Base-by-base conservation (phyloP, 2,797 vertebrate species). In the Orientallactaga sibirica region DNA sequence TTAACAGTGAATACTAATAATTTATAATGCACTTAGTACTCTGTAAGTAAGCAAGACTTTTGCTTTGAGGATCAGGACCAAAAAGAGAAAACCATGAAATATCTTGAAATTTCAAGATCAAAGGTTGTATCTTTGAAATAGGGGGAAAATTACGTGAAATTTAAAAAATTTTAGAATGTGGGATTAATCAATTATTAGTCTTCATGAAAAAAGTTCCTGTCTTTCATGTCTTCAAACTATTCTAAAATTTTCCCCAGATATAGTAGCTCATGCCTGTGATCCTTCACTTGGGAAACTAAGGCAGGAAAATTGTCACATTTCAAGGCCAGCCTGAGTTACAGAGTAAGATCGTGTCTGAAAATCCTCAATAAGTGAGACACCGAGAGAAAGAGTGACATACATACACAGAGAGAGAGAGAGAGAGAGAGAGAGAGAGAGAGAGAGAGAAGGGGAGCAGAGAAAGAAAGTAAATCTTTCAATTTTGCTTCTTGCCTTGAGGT, bases 71-170 rank as follows among this genome's bases (percentile, higher is more conserved):
- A 94, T 58, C 58, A 48, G 9, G 12, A 9, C 19, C 67, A 1
- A 33, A 43, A 48, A 90, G 11, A n/a, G 9, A 33, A 92, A n/a
- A 25, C 48, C 82, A 83, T 79, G 52, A 91, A 76, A 94, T 19
- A 76, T 43, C 52, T 55, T 86, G 41, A 93, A 92, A 87, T 90
- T 85, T 84, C 25, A 93, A 89, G 33, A 89, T 41, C 18, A 75
- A 79, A 87, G 12, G 74, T 15, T 64, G 14, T 41, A 52, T 52
- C 24, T 87, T 52, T 77, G 67, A 75, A 27, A 79, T 24, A 19
- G 79, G 61, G 37, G 55, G 96, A 93, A 76, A 61, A 84, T 83
- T 71, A 92, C 92, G 82, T 64, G 25, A n/a, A 92, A 58, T 86
- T 83, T 73, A 92, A 66, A 33, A 80, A 86, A 37, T 37, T 15